Evolutionary conservation across 2,888 invertebrate genomes (phyloP), one percentile per base, ranked within the genome.

Genomic region (Idaea biselata): DNA sequence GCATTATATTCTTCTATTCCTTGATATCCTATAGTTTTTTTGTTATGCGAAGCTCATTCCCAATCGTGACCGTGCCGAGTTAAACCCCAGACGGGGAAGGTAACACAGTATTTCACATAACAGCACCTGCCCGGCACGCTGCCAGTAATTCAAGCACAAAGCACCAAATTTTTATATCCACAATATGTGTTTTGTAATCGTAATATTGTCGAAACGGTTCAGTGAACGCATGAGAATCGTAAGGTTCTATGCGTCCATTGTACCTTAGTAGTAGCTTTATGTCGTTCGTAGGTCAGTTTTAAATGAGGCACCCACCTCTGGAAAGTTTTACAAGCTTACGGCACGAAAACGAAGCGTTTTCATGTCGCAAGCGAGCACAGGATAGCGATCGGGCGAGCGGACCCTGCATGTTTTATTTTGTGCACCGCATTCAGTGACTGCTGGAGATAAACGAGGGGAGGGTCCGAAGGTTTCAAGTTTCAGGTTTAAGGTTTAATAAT

Each of bases 401-500:
- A 88, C 86, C 80, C 78, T 81, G 91, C 91, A 91, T 91, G 91
- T 88, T 87, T 81, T 75, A 74, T 86, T 89, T 84, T 88, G 88
- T 89, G 91, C 93, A 88, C 88, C 84, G 93, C 93, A 92, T 93
- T 93, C 92, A 93, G 92, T 93, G 93, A 92, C 87, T 89, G 93
- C 91, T 84, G 25, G 25, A 25, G 25, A 25, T 25, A 25, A 25
- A 89, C 91, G 83, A 82, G 78, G 65, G 76, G 72, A 75, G 76
- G 72, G 63, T 68, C 64, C 73, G 78, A 44, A 44, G 66, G 75
- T 74, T 68, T 82, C 88, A 69, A 84, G 84, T 89, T 87, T 65
- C 87, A 88, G 89, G 78, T 79, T 63, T 59, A 73, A 63, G 78
- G 68, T 78, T 86, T 72, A 86, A 74, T 63, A 62, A 76, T 84